Evolutionary conservation across 2,113 vertebrate genomes (phyloP), one percentile per base, ranked within the genome.

Genomic region (Gobiocypris rarus): DNA sequence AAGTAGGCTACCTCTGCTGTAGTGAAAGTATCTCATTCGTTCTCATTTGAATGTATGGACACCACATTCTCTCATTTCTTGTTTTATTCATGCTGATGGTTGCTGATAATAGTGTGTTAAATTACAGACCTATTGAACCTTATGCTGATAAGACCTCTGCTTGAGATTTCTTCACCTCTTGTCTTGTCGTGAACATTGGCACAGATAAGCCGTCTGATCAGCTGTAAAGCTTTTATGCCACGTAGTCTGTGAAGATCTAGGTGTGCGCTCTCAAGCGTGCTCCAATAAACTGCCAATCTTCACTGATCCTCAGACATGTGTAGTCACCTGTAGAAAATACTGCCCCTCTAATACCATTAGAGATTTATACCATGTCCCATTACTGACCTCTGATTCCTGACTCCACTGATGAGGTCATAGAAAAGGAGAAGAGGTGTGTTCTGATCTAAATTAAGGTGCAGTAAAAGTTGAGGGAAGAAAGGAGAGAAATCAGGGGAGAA

Each of bases 81-180:
- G 54, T 70, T 74, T 82, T 82, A 50, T 78, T 84, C 43, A 82
- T 85, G 52, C 69, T 78, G 65, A 58, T 84, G 52, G 34, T 24
- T 8, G 26, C 70, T 38, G 50, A 52, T 69, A 80, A 71, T 31
- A 45, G 11, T 50, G 58, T 82, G 63, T 78, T 87, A 84, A 84
- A 87, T 84, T 76, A 82, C 54, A 45, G 41, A 63, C 81, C 69
- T 58, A 54, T 59, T 81, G 50, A 84, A 69, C 77, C 61, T 76
- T 24, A 84, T 65, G 22, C 59, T 50, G 50, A 84, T 70, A 80
- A 58, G 15, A 76, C 34, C 14, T 56, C 73, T 63, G 52, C 63
- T 81, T 79, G 67, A 80, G 85, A 63, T 24, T 52, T 43, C 50
- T 59, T 45, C 22, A 19, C 15, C 41, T n/a, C 41, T 48, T 24